Percentiles rank a stretch among this genome's conserved stretches.
Evolutionary conservation across 2,888 invertebrate genomes (phyloP).

Genomic region (Xestia ashworthii): DNA sequence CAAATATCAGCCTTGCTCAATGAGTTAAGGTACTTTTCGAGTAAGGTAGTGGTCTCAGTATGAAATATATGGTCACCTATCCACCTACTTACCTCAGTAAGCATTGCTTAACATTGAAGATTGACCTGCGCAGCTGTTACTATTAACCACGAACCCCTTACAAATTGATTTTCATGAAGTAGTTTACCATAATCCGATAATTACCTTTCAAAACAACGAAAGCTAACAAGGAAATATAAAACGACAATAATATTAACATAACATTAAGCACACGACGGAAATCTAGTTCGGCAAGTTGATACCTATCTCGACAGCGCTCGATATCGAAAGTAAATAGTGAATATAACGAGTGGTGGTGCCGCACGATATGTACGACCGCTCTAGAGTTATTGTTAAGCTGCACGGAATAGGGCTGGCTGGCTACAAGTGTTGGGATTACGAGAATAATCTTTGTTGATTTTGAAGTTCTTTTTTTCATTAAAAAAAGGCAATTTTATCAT

Average conservation of each 20-base stretch:
- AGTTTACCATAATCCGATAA: neutral
- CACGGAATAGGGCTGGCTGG: slow-evolving; percentile 51
- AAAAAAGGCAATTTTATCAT: neutral
- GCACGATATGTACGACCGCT: slow-evolving; percentile 49
- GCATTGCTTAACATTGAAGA: neutral
- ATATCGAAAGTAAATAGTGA: slow-evolving; percentile 65
- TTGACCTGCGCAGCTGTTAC: too few relatives aligned
- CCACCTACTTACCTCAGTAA: neutral
- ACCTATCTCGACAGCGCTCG: slow-evolving; percentile 59
- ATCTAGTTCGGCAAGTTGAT: slow-evolving; percentile 51
- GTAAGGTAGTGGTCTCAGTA: too few relatives aligned
- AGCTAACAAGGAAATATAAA: slow-evolving; percentile 26
- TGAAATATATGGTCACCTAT: neutral
- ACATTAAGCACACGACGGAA: slow-evolving; percentile 60
- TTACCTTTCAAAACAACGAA: slow-evolving; percentile 11
- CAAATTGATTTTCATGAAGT: neutral
- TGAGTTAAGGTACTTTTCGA: too few relatives aligned
- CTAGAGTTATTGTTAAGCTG: slow-evolving; percentile 55
- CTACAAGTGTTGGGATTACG: neutral
- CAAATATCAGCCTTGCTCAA: too few relatives aligned
- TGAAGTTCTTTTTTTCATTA: neutral
- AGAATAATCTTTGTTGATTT: neutral
- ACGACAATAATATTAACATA: slow-evolving; percentile 47
- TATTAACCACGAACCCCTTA: neutral
- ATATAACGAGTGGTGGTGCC: slow-evolving; percentile 53